phyloP scores from a whole-genome alignment of 2,113 vertebrate genomes.

The Passer montanus region DNA sequence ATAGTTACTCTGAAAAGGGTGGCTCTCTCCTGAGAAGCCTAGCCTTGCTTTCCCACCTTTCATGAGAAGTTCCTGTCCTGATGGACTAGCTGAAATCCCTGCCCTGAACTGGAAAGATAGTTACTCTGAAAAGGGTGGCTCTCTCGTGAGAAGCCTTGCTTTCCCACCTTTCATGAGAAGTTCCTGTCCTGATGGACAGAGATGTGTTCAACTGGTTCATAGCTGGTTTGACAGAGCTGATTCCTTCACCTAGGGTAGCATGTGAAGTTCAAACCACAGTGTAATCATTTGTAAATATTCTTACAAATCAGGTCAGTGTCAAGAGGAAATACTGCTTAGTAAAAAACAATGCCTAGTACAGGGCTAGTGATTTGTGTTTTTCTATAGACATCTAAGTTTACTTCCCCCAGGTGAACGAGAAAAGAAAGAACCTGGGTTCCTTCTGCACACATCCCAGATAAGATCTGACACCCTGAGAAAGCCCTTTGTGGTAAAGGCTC shows the following conservation, averaged over 20 bases:
- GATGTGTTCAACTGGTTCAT: not conserved
- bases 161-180: not conserved
- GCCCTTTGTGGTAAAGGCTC: not conserved
- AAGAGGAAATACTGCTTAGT: not conserved
- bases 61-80: too few species aligned
- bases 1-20: too few species aligned
- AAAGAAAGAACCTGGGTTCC: not conserved
- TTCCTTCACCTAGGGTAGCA: not conserved
- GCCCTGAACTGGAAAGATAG: not conserved
- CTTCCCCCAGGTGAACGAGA: not conserved
- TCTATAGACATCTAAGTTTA: not conserved
- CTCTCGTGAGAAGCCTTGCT: not conserved
- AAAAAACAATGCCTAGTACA: not conserved
- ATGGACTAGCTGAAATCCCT: not conserved
- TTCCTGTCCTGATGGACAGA: not conserved
- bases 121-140: not conserved
- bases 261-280: not conserved
- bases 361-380: not conserved
- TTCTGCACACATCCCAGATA: not conserved
- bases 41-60: too few species aligned
- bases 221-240: not conserved
- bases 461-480: not conserved
- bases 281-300: not conserved
- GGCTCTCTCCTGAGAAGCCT: too few species aligned
- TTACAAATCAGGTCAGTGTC: not conserved